Percentiles rank a stretch among this genome's conserved stretches.
These are phyloP conservation scores for Leuciscus waleckii DNA, from an alignment of 2,797 vertebrate species.

Conservation along the genomic window DNA sequence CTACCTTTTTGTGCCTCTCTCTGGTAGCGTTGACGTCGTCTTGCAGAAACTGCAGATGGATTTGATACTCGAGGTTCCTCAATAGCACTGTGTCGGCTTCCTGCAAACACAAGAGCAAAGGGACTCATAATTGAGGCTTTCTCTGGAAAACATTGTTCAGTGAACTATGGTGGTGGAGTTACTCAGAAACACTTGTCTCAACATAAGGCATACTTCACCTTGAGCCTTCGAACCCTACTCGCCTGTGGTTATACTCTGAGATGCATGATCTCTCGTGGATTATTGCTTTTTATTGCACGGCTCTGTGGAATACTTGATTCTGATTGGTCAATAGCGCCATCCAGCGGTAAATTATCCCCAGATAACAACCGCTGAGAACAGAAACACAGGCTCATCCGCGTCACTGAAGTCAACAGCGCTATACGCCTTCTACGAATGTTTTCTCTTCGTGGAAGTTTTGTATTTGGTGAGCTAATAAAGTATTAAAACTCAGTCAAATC, in stretches of 20 bases:
- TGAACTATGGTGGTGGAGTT: background rate
- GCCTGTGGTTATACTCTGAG: background rate
- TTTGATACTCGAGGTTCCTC: conserved; percentile 90
- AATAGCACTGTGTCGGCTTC: conserved; percentile 89
- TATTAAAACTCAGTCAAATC: too few relatives aligned
- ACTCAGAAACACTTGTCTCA: background rate
- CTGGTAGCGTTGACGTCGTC: conserved; percentile 91
- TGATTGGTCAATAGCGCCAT: too few relatives aligned
- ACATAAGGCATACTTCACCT: background rate
- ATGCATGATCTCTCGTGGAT: background rate
- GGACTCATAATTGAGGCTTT: conserved; percentile 23
- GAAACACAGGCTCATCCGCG: too few relatives aligned
- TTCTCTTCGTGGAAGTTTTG: too few relatives aligned
- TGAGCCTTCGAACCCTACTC: background rate
- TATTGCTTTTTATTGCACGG: background rate
- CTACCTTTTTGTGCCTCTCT: conserved; percentile 94
- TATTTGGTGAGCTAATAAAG: too few relatives aligned
- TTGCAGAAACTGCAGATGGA: conserved; percentile 93
- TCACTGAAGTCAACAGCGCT: too few relatives aligned
- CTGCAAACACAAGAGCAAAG: conserved; percentile 72
- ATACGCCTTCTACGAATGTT: too few relatives aligned
- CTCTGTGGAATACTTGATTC: too few relatives aligned
- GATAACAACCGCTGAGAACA: too few relatives aligned
- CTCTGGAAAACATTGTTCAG: background rate
- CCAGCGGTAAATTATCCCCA: too few relatives aligned